Base-by-base conservation (phyloP, 2,888 invertebrate genomes). In the Caenorhabditis macrosperma region DNA sequence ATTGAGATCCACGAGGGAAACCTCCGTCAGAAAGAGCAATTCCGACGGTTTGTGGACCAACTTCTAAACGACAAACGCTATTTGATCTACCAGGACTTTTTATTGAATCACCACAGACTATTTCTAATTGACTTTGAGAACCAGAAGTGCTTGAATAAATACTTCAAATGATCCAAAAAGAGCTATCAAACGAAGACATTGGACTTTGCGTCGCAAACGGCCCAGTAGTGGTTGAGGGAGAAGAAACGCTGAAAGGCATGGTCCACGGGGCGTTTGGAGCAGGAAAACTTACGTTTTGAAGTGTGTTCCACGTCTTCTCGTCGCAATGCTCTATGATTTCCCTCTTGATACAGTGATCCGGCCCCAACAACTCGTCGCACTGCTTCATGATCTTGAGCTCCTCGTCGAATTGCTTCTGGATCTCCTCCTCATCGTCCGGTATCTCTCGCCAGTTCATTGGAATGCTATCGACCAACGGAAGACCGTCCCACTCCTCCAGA, bases 331-430 rank as follows among this genome's bases (percentile, higher is more conserved):
- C 44, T 7, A 28, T 44, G 6, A 66, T 4, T 24, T 52, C 50
- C 38, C 35, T 50, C 10, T 63, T 35, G 12, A 44, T 12, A 63
- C 63, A 63, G n/a, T 35, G 15, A 26, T 63, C 38, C 10, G 33
- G 12, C n/a, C 50, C 63, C 5, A 38, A 35, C 26, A 38, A 52
- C n/a, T 46, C 22, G 6, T 35, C 50, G 52, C 12, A 50, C 1
- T 5, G 17, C 44, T 44, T 44, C 44, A n/a, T n/a, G n/a, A n/a
- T n/a, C n/a, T n/a, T n/a, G n/a, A n/a, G n/a, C n/a, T n/a, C n/a
- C n/a, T n/a, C n/a, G n/a, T n/a, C n/a, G n/a, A n/a, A n/a, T n/a
- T n/a, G n/a, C n/a, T n/a, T n/a, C n/a, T n/a, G n/a, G n/a, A n/a
- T n/a, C n/a, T n/a, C n/a, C n/a, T n/a, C n/a, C n/a, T n/a, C n/a